Evolutionary conservation across 2,113 vertebrate species (phyloP).

Genomic region (Phylloscopus whistleri): DNA sequence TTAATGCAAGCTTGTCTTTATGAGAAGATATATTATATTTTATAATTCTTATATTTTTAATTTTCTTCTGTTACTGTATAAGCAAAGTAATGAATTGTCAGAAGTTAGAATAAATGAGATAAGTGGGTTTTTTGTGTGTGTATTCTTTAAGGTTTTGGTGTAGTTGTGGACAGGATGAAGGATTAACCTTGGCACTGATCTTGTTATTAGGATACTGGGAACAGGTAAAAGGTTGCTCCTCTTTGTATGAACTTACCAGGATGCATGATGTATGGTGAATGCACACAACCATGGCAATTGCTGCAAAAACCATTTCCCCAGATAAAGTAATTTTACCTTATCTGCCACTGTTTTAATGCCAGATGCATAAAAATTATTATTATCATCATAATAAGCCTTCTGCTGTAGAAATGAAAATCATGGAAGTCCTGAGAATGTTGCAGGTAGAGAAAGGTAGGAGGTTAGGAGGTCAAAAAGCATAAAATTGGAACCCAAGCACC

Average conservation of each 20-base stretch:
- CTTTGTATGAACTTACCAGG: neutral
- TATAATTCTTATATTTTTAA: neutral
- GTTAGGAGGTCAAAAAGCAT: neutral
- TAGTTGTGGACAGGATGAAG: neutral
- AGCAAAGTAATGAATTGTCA: neutral
- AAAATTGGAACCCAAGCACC: neutral
- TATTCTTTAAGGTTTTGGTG: neutral
- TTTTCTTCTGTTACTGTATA: neutral
- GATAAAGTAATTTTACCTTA: neutral
- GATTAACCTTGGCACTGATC: neutral
- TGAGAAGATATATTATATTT: neutral
- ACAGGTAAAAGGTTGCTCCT: neutral
- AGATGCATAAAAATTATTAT: neutral
- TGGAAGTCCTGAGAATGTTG: neutral
- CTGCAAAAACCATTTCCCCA: neutral
- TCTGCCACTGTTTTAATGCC: neutral
- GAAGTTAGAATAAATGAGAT: neutral
- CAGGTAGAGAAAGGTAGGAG: neutral
- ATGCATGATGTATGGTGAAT: neutral
- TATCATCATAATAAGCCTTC: neutral
- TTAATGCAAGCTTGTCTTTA: neutral
- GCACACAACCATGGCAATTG: neutral
- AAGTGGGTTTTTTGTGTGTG: accelerated
- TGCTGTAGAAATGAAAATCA: neutral
- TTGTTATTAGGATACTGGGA: neutral